phyloP scores from a whole-genome alignment of 1,140 invertebrate species.

The Trachymyrmex septentrionalis region DNA sequence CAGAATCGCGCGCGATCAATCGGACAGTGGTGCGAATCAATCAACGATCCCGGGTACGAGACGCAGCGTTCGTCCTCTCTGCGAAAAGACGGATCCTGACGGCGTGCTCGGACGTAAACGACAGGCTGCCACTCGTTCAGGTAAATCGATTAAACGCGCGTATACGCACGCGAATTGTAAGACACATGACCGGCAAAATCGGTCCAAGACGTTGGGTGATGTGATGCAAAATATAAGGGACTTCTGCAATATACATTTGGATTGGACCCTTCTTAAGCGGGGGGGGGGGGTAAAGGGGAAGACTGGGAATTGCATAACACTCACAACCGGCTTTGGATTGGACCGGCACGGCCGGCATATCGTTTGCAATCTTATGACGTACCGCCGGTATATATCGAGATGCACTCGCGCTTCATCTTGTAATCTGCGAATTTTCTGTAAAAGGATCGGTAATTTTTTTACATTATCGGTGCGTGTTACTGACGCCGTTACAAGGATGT shows the following conservation, averaged over 20 bases:
- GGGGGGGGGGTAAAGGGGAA: background rate
- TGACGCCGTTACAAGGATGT: background rate
- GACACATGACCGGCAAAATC: background rate
- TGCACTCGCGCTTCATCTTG: background rate
- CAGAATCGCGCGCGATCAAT: constrained; percentile 51
- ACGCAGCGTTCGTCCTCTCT: background rate
- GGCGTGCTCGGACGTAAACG: constrained; percentile 72
- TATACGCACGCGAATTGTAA: background rate
- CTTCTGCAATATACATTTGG: background rate
- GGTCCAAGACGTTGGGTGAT: background rate
- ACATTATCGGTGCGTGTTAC: background rate
- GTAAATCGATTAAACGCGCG: constrained; percentile 79
- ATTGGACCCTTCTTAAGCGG: background rate
- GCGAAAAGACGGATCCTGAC: constrained; percentile 47
- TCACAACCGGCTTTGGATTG: constrained; percentile 13
- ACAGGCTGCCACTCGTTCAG: constrained; percentile 80
- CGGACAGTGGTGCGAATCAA: constrained; percentile 33
- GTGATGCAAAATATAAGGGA: background rate
- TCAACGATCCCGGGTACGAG: constrained; percentile 30
- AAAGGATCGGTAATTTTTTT: background rate
- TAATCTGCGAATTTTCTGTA: background rate
- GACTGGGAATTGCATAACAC: constrained; percentile 18
- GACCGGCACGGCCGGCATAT: constrained; percentile 8
- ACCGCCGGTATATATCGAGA: constrained; percentile 14
- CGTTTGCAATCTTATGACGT: constrained; percentile 16